Base-by-base conservation (phyloP, 2,113 vertebrate species). In the Ptilorrhoa leucosticta region DNA sequence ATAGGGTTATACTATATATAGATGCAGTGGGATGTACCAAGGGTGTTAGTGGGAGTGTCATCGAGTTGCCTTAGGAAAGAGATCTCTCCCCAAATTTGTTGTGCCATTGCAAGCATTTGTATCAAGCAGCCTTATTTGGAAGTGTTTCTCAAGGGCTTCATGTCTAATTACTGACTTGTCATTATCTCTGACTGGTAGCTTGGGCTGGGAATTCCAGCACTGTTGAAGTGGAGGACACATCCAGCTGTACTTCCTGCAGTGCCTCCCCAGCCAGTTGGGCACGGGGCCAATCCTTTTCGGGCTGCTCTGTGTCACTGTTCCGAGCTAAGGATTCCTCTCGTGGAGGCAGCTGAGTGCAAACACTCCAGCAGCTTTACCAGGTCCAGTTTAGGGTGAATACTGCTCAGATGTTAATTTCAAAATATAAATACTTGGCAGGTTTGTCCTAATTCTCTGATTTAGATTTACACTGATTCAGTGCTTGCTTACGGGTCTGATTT, bases 241-340 rank as follows among this genome's bases (percentile, higher is more conserved):
- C n/a, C 27, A 57, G 22, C 21, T 72, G 66, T 37, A 27, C 44
- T 65, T 87, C 54, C 35, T 81, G 40, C 64, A 53, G 37, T 31
- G 71, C 57, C 71, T 57, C 66, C 30, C 58, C 28, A n/a, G 82
- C 57, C 0, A 1, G 14, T 4, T 76, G 6, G 18, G 70, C 20
- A 5, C 0, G 1, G 23, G 40, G 21, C 3, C 0, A 11, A 3
- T n/a, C 6, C 44, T 51, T 42, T 15, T 11, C 9, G 42, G 71
- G 10, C 27, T 65, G 22, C 40, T 80, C 18, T 1, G 1, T 56
- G 56, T 42, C 76, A 21, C 35, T 66, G 35, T 28, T 76, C 17
- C 71, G 48, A 85, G 51, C 31, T 85, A 35, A n/a, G 8, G 11
- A 23, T 24, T 90, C 23, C n/a, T 50, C 63, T 60, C 0, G 0